phyloP scores from a whole-genome alignment of 2,888 invertebrate species.

The Rotaria macrura region DNA sequence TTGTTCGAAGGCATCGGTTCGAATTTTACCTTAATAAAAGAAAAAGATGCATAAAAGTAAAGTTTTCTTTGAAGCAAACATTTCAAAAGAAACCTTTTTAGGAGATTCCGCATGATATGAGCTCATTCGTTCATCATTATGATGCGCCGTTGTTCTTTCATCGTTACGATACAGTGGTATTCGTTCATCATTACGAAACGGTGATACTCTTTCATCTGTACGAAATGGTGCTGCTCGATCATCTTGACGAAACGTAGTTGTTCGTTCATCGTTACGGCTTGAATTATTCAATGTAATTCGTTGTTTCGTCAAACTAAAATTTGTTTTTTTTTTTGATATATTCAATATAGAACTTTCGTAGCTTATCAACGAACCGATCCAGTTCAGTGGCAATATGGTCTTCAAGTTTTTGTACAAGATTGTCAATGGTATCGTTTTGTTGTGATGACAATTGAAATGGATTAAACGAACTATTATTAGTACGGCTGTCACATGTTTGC shows the following conservation, averaged over 20 bases:
- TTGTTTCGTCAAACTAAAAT: neutral
- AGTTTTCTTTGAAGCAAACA: neutral
- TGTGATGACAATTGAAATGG: neutral
- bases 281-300: neutral
- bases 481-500: neutral
- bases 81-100: neutral
- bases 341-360: too few species aligned
- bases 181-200: neutral
- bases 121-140: neutral
- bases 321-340: too few species aligned
- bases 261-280: neutral
- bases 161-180: neutral
- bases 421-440: neutral
- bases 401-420: slow-evolving; percentile 5
- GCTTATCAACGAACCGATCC: neutral
- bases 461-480: neutral
- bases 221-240: neutral
- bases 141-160: neutral
- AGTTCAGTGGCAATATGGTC: slow-evolving; percentile 1
- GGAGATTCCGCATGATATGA: neutral
- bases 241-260: neutral
- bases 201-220: neutral
- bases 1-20: neutral
- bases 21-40: neutral
- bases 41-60: too few species aligned